Evolutionary conservation across 1,140 invertebrate genomes (phyloP).

Genomic region (Harlomillsia oculata): DNA sequence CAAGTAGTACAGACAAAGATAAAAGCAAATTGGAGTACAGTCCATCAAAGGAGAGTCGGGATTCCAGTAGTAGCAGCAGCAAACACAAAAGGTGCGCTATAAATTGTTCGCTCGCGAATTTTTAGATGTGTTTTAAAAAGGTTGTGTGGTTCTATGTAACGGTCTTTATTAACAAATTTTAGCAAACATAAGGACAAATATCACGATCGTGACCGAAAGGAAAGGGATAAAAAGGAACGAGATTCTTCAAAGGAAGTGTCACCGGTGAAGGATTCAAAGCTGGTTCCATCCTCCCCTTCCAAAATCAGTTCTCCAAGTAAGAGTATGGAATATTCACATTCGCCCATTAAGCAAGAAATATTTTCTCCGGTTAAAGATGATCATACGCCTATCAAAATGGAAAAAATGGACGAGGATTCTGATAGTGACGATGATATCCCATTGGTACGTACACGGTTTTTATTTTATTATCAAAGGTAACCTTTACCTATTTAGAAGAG

Average conservation of each 20-base stretch:
- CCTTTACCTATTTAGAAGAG: too few species aligned
- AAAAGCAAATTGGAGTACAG: conserved; percentile 1
- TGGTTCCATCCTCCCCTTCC: conserved; percentile 36
- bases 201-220: conserved; percentile 34
- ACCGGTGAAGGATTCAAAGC: conserved; percentile 26
- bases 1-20: conserved; percentile 41
- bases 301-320: too few species aligned
- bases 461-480: too few species aligned
- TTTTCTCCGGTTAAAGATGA: conserved; percentile 1
- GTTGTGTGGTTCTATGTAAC: background rate
- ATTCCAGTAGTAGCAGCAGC: conserved; percentile 1
- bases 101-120: background rate
- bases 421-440: conserved; percentile 18
- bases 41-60: conserved; percentile 5
- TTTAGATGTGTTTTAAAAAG: background rate
- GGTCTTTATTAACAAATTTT: background rate
- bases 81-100: conserved; percentile 1
- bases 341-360: conserved; percentile 2
- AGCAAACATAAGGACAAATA: conserved; percentile 34
- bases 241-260: conserved; percentile 39
- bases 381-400: conserved; percentile 4
- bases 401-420: conserved; percentile 4
- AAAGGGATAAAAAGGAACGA: conserved; percentile 34
- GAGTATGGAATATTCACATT: too few species aligned
- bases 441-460: too few species aligned